Evolutionary conservation across 2,797 vertebrate species (phyloP), one percentile per base, ranked within the genome.

Genomic region (Pseudochaenichthys georgianus): DNA sequence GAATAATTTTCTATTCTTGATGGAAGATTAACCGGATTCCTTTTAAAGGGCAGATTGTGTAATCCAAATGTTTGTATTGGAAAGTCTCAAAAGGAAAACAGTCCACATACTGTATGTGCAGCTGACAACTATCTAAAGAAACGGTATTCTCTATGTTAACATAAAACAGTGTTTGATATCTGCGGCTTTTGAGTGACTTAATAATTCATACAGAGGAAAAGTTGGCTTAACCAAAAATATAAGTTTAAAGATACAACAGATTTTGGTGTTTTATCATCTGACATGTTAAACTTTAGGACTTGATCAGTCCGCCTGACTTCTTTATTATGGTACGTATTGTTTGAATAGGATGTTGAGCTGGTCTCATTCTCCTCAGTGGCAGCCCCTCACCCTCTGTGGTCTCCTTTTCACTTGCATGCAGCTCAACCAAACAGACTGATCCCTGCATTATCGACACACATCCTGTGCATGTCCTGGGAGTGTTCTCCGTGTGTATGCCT

Each of bases 401-500:
- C 82, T 90, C 89, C 79, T 88, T 77, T 90, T 80, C 89, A 91
- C 92, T 86, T 94, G 97, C 97, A 98, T 98, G 97, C 96, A 95
- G 94, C 94, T 96, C 96, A 96, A 96, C 92, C 91, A 95, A 96
- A 90, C 91, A 95, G 94, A 93, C 75, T 86, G 90, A 80, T 78
- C 87, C 87, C 94, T 96, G 93, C 98, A 97, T 97, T 96, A 90
- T 95, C 93, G 94, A 95, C 96, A 96, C 95, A 94, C 91, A 86
- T 95, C 96, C 94, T 93, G 89, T 99, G 98, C 98, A 98, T 96
- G 91, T 94, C 92, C 93, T 82, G 83, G 95, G 95, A 90, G 90
- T 88, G 81, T 88, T 88, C 91, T 95, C 82, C 80, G 28, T 93
- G 92, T 93, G 87, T 90, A 87, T 94, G 94, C 92, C 92, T 88